Conservation (phyloP, 2,113 vertebrate species). For the Isurus oxyrinchus region DNA sequence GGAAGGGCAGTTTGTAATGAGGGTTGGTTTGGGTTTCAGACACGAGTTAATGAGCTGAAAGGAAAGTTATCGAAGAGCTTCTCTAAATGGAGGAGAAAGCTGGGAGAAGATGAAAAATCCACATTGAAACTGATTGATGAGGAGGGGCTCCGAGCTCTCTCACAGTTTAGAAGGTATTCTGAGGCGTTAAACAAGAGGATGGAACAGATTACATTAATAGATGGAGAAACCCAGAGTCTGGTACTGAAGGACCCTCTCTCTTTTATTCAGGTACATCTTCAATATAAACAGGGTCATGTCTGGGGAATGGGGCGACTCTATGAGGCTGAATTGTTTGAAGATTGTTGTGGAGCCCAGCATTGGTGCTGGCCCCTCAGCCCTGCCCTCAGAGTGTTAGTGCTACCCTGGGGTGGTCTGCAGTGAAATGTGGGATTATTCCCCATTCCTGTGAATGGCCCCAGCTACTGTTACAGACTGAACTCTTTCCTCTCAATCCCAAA, state of each 20-base stretch:
- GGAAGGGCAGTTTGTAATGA: not conserved
- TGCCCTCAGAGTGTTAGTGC: too few species aligned
- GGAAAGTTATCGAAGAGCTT: not conserved
- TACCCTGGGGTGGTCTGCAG: not conserved
- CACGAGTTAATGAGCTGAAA: not conserved
- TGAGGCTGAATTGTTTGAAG: too few species aligned
- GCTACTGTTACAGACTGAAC: not conserved
- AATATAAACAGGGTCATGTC: not conserved
- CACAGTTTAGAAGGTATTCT: not conserved
- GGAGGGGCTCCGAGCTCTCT: not conserved
- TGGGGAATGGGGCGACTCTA: not conserved
- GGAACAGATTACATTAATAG: not conserved
- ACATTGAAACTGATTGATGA: not conserved
- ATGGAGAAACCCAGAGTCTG: not conserved
- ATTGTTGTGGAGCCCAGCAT: not conserved
- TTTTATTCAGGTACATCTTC: slow-evolving; percentile 4
- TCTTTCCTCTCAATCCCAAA: not conserved
- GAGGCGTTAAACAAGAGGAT: not conserved
- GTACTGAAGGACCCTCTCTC: not conserved
- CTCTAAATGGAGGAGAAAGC: not conserved
- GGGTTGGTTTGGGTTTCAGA: not conserved
- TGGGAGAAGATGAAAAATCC: slow-evolving; percentile 5
- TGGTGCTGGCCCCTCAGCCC: not conserved
- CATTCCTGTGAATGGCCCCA: not conserved
- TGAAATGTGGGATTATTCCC: not conserved